Conservation (phyloP, 35 echinoderm and acorn worm species). For the Heliocidaris tuberculata region DNA sequence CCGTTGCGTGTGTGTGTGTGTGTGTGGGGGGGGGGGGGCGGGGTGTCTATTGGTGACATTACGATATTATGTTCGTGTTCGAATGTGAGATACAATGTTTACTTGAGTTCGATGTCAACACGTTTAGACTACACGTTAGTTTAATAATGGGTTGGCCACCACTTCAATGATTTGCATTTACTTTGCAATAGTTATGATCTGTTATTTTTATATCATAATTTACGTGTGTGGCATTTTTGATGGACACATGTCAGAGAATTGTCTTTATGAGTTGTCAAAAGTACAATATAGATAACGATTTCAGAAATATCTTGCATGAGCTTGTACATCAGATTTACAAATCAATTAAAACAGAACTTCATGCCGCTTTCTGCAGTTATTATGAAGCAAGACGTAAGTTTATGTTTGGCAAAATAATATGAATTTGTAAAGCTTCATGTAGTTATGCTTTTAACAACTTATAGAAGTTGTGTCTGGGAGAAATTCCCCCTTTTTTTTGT, state of each 20-base stretch:
- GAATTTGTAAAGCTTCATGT: background rate
- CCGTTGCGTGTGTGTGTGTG: background rate
- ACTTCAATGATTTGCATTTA: background rate
- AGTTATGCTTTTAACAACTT: background rate
- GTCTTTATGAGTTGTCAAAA: background rate
- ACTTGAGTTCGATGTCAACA: background rate
- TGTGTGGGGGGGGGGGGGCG: background rate
- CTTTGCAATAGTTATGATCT: background rate
- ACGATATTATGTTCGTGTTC: background rate
- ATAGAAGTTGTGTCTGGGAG: background rate
- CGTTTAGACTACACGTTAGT: too few relatives aligned
- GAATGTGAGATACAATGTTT: background rate
- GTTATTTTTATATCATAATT: background rate
- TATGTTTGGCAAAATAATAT: background rate
- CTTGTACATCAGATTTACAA: background rate
- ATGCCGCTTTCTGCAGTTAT: too few relatives aligned
- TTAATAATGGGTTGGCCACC: background rate
- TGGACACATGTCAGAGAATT: background rate
- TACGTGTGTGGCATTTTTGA: slow-evolving; percentile 10
- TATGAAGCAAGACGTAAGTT: background rate
- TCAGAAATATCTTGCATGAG: background rate
- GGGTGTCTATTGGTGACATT: background rate
- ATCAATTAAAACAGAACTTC: background rate
- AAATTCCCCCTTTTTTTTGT: background rate
- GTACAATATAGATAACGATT: background rate